Base-by-base conservation (phyloP, 2,113 vertebrate species). In the Tupaia tana region DNA sequence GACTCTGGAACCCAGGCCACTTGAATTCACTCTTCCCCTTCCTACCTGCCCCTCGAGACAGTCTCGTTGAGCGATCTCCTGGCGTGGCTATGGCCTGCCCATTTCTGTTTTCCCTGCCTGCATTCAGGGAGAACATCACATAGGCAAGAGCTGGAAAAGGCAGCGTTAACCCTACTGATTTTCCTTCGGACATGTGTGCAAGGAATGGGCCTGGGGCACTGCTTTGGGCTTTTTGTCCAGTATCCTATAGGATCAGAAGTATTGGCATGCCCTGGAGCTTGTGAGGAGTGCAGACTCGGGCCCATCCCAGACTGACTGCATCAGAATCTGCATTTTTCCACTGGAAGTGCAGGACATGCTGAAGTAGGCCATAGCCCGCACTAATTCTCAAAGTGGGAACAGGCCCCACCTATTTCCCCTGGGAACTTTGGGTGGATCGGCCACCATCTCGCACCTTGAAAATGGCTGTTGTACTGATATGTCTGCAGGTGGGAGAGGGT, bases 181-280 rank as follows among this genome's bases (percentile, higher is more conserved):
- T 25, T 90, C 75, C 31, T 77, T 52, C 61, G 29, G 14, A 56
- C 2, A 5, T 13, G 22, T 43, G n/a, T 19, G 29, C 3, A 0
- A 0, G 11, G 4, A 22, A 4, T 9, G 2, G 4, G 63, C 2
- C 0, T 6, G 20, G 16, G 18, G 18, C 16, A 15, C 6, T 2
- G 13, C 11, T 16, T 59, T 34, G 6, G 19, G 70, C 22, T 27
- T 73, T 18, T 63, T 81, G 73, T 31, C 75, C 31, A 14, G 31
- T 18, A 11, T 25, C 29, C 22, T 19, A 70, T 7, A 52, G 7
- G 56, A n/a, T 25, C 15, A 18, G 56, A n/a, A 67, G 24, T 31
- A 15, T 3, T 9, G 1, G 14, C 27, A 64, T 29, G 9, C 12
- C 27, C 19, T 1, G 24, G 58, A 90, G 59, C 71, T 56, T 16